A percentile compares a stretch with the other conserved stretches of the same genome.
phyloP scores from a whole-genome alignment of 2,888 invertebrate genomes.

The Oligia latruncula region DNA sequence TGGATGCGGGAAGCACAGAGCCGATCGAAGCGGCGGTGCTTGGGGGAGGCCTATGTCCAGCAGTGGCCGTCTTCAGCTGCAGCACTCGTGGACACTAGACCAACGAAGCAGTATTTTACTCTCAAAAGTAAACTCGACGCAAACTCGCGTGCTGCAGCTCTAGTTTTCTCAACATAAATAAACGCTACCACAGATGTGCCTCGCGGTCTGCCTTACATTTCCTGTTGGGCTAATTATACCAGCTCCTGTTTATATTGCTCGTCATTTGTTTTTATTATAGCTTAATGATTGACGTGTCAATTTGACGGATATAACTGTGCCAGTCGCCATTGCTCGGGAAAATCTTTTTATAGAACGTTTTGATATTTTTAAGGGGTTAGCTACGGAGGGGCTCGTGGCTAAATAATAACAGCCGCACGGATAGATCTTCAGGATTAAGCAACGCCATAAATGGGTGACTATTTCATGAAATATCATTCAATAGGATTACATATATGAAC shows the following conservation, averaged over 20 bases:
- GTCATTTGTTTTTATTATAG: constrained; percentile 28
- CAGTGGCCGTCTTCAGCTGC: too few species aligned
- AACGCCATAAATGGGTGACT: too few species aligned
- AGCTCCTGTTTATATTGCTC: constrained; percentile 32
- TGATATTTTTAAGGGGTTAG: neutral
- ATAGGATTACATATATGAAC: too few species aligned
- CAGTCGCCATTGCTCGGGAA: neutral
- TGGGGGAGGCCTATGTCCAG: too few species aligned
- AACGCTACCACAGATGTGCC: constrained; percentile 68
- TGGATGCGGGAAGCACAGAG: too few species aligned
- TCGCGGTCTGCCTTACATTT: constrained; percentile 72
- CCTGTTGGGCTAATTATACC: constrained; percentile 61
- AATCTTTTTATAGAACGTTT: neutral
- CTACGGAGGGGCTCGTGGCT: neutral
- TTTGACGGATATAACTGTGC: constrained; percentile 24
- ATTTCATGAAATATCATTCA: too few species aligned
- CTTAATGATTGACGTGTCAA: constrained; percentile 47
- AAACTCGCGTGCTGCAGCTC: neutral
- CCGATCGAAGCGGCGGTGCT: too few species aligned
- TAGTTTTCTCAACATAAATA: constrained; percentile 37
- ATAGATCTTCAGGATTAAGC: too few species aligned
- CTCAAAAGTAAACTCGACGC: neutral
- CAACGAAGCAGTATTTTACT: too few species aligned
- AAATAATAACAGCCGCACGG: too few species aligned
- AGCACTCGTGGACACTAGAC: too few species aligned